These are phyloP conservation scores for Ornithoptera alexandrae DNA, from an alignment of 2,888 invertebrate species.

Conservation along the genomic window DNA sequence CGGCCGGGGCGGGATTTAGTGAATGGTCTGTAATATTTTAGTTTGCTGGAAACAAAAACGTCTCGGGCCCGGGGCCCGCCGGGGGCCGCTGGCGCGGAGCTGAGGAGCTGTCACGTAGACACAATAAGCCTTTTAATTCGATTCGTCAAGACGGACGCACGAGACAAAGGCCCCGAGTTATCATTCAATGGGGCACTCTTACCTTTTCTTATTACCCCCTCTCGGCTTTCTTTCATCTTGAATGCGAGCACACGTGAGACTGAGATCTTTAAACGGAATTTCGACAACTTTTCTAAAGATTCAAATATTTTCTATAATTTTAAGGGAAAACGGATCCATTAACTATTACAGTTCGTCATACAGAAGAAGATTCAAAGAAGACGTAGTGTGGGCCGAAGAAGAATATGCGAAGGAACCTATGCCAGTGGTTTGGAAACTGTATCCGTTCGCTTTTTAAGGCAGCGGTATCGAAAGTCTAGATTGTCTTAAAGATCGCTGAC, in stretches of 20 bases:
- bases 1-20: constrained; percentile 63
- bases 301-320: too few species aligned
- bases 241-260: constrained; percentile 47
- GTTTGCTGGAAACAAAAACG: constrained; percentile 78
- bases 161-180: constrained; percentile 77
- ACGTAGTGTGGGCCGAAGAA: too few species aligned
- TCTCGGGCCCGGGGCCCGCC: constrained; percentile 35
- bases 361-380: too few species aligned
- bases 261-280: not conserved
- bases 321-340: too few species aligned
- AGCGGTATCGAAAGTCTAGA: too few species aligned
- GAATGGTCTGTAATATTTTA: constrained; percentile 79
- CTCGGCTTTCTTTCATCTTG: constrained; percentile 70
- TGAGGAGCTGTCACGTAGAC: constrained; percentile 75
- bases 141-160: constrained; percentile 77
- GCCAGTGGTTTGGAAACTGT: too few species aligned
- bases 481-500: too few species aligned
- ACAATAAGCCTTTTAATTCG: constrained; percentile 81
- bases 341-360: too few species aligned
- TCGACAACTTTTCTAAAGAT: not conserved
- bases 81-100: constrained; percentile 46
- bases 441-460: too few species aligned
- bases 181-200: constrained; percentile 80
- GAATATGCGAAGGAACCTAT: too few species aligned
- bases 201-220: constrained; percentile 78